Percentiles rank a stretch among this genome's conserved stretches.
Evolutionary conservation across 2,113 vertebrate species (phyloP).

Genomic region (Xyrauchen texanus): DNA sequence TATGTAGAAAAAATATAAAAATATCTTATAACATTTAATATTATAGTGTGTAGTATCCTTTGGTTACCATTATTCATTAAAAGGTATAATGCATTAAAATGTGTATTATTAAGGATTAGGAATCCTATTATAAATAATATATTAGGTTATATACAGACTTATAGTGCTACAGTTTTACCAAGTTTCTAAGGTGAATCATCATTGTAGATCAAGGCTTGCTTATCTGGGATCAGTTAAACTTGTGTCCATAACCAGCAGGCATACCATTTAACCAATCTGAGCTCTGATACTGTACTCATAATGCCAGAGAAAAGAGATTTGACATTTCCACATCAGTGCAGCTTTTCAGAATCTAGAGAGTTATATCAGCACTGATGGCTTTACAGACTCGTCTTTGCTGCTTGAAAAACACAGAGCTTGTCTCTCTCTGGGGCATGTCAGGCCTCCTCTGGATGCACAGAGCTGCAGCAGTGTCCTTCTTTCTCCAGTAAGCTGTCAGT

Average conservation of each 20-base stretch:
- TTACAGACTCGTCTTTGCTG: neutral
- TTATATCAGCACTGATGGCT: neutral
- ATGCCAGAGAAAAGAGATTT: neutral
- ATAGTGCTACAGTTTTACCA: no score
- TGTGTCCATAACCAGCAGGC: neutral
- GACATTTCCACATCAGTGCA: constrained; percentile 7
- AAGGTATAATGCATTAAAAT: no score
- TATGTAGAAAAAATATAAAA: no score
- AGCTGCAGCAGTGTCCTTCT: neutral
- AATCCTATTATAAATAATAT: no score
- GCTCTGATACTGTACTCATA: neutral
- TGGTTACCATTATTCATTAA: no score
- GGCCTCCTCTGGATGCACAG: constrained; percentile 3
- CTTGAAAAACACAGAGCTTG: constrained; percentile 1
- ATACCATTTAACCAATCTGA: neutral
- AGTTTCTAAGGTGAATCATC: no score
- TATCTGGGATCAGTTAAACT: neutral
- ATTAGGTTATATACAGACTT: no score
- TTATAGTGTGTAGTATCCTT: no score
- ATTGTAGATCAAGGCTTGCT: no score
- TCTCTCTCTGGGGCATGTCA: constrained; percentile 21
- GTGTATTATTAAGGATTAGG: constrained; percentile 58
- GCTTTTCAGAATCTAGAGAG: neutral
- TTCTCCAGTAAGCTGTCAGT: constrained; percentile 33
- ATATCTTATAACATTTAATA: no score